Evolutionary conservation across 2,888 invertebrate genomes (phyloP), one percentile per base, ranked within the genome.

Genomic region (Yponomeuta cagnagella): DNA sequence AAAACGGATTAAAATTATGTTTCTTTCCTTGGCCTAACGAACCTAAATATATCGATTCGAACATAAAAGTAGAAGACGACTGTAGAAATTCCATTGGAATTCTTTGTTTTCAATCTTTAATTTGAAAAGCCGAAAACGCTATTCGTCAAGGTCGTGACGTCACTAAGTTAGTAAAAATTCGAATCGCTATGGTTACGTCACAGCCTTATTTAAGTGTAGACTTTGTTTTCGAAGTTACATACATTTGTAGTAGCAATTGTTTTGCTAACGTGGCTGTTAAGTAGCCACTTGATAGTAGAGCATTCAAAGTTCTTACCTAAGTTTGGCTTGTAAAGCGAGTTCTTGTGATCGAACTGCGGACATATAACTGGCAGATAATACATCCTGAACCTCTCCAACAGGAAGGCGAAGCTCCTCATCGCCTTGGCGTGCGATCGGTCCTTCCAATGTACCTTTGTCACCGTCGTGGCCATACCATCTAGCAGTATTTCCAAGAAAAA

Each of bases 331-430:
- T 98, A 98, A 48, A 98, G 90, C 5, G 97, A 96, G 78, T 96
- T 96, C 76, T 93, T 94, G 72, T 93, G 89, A 81, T 95, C 95
- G 80, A 98, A 98, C 80, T 96, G 95, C 0, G 98, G 98, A 86
- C 98, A 98, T 78, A 99, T 96, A 78, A 96, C 94, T 52, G 96
- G 97, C 78, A 99, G 93, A 87, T 98, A 99, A 82, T 96, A 96
- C 72, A 95, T 93, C 87, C 98, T 98, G 82, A 99, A 98, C 79
- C 96, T 96, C 83, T 98, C 97, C 83, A 99, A 93, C 70, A 99
- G 90, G 92, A 98, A 99, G 74, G 96, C 96, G 87, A 99, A 98
- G 78, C 97, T 96, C 81, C 95, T 94, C 88, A 94, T 94, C 77
- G 97, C 95, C 84, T 97, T 96, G 77, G 95, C 94, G 48, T 95